phyloP scores from a whole-genome alignment of 2,797 vertebrate species.

The Loriculus beryllinus region DNA sequence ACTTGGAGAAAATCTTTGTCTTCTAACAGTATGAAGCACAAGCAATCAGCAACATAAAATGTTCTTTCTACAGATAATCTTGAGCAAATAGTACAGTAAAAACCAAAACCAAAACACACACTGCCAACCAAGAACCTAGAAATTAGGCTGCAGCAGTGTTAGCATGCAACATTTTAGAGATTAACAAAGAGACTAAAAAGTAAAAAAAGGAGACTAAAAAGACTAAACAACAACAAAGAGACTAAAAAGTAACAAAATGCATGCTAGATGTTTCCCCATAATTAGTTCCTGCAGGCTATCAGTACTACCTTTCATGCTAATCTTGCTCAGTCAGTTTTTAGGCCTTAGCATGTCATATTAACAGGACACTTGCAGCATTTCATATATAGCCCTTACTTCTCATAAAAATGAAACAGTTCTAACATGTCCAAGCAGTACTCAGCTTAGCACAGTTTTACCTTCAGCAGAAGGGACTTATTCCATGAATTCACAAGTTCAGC shows the following conservation, averaged over 20 bases:
- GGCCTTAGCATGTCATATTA: not conserved
- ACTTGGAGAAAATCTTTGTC: not conserved
- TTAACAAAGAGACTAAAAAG: not conserved
- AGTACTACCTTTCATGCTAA: not conserved
- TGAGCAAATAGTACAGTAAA: not conserved
- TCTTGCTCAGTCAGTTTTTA: not conserved
- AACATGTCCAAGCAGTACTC: not conserved
- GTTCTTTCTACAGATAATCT: not conserved
- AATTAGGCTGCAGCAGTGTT: not conserved
- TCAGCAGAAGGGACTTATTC: conserved; percentile 89
- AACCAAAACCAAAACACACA: not conserved
- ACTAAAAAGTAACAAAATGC: not conserved
- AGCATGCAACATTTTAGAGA: not conserved
- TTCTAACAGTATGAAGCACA: not conserved
- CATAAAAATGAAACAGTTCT: not conserved
- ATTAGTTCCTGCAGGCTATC: not conserved
- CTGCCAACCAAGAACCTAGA: not conserved
- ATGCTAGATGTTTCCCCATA: not conserved
- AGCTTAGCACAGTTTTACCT: conserved; percentile 75
- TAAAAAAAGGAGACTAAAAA: not conserved
- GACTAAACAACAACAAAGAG: not conserved
- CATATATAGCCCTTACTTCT: not conserved
- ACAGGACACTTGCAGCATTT: not conserved
- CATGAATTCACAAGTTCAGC: conserved; percentile 87
- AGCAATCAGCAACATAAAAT: not conserved